Evolutionary conservation across 2,888 invertebrate species (phyloP).

Genomic region (Ennomos fuscantarius): DNA sequence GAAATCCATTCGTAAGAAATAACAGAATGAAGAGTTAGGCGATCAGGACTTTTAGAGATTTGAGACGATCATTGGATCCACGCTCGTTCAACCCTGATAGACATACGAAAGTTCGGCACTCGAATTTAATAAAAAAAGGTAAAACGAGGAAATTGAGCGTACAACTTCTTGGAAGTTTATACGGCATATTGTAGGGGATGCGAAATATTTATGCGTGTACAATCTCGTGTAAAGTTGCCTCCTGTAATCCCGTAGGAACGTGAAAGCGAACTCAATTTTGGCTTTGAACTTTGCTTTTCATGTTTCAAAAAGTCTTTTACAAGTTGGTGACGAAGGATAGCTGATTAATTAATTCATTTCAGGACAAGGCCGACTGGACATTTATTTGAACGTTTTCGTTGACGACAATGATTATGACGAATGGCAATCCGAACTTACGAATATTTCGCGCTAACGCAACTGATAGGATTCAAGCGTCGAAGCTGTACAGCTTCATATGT

Average conservation of each 20-base stretch:
- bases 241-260: slow-evolving; percentile 11
- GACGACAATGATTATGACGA: too few species aligned
- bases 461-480: too few species aligned
- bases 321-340: too few species aligned
- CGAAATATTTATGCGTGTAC: slow-evolving; percentile 24
- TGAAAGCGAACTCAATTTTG: slow-evolving; percentile 18
- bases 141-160: slow-evolving; percentile 32
- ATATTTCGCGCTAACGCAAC: too few species aligned
- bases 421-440: too few species aligned
- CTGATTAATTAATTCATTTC: too few species aligned
- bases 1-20: too few species aligned
- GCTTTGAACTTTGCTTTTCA: slow-evolving; percentile 14
- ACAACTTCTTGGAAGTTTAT: slow-evolving; percentile 33
- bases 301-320: slow-evolving; percentile 1
- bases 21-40: too few species aligned
- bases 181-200: slow-evolving; percentile 25
- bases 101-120: slow-evolving; percentile 22
- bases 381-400: too few species aligned
- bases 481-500: too few species aligned
- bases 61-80: slow-evolving; percentile 2
- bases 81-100: slow-evolving; percentile 15
- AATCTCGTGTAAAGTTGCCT: slow-evolving; percentile 14
- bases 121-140: slow-evolving; percentile 36
- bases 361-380: too few species aligned
- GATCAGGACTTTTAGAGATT: background rate